These are phyloP conservation scores for Hydrotaea cyrtoneurina DNA, from an alignment of 2,888 invertebrate species.

Conservation along the genomic window DNA sequence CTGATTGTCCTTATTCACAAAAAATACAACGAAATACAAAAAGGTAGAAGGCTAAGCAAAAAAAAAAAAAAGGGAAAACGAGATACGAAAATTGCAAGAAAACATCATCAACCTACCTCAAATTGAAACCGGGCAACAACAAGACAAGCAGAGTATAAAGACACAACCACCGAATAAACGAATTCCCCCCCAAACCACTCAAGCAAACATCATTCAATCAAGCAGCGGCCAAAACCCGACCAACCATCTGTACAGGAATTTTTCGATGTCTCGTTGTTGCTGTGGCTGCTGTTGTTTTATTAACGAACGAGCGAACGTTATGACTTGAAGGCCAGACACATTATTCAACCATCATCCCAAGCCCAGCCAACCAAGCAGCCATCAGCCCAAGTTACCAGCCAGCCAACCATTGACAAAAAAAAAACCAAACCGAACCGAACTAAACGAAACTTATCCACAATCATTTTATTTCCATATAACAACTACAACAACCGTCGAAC, in stretches of 20 bases:
- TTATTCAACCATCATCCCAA: conserved; percentile 60
- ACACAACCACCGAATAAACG: not conserved
- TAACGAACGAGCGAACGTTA: conserved; percentile 55
- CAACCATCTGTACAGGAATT: conserved; percentile 29
- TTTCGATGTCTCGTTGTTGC: not conserved
- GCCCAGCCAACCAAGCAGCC: conserved; percentile 28
- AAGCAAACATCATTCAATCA: conserved; percentile 39
- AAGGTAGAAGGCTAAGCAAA: conserved; percentile 4
- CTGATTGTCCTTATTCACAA: conserved; percentile 45
- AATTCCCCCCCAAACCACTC: not conserved
- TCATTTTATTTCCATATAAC: conserved; percentile 53
- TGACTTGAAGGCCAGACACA: conserved; percentile 68
- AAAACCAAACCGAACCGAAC: too few species aligned
- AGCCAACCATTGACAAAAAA: conserved; percentile 6
- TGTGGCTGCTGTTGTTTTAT: conserved; percentile 22
- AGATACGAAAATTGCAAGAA: not conserved
- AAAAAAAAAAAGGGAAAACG: not conserved
- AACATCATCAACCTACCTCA: conserved; percentile 56
- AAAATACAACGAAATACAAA: not conserved
- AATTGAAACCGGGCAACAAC: conserved; percentile 13
- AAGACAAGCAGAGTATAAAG: not conserved
- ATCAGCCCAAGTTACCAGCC: conserved; percentile 48
- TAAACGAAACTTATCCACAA: conserved; percentile 50
- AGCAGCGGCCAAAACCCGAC: conserved; percentile 5
- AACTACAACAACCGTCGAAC: conserved; percentile 50